Evolutionary conservation across 2,113 vertebrate genomes (phyloP).

Genomic region (Microtus montanus): DNA sequence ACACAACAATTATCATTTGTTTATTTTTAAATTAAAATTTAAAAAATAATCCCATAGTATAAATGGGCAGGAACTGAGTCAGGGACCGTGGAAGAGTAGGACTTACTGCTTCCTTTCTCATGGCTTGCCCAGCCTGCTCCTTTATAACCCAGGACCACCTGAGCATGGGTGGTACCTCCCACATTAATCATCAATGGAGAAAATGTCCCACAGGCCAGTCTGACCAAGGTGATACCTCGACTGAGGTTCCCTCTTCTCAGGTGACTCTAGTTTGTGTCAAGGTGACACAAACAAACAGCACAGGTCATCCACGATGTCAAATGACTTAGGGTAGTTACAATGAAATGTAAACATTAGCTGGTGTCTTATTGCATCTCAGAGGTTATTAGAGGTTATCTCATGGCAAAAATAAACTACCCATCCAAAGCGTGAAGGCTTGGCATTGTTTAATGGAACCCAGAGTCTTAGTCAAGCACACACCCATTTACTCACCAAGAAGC

Average conservation of each 20-base stretch:
- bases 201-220: neutral
- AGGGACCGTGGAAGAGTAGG: neutral
- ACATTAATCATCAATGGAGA: neutral
- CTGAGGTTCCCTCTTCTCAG: neutral
- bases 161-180: neutral
- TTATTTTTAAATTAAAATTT: neutral
- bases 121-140: neutral
- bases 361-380: neutral
- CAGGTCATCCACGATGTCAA: neutral
- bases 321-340: neutral
- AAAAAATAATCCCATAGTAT: neutral
- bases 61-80: neutral
- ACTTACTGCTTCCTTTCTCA: neutral
- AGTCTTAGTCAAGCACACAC: neutral
- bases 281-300: neutral
- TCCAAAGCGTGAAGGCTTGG: neutral
- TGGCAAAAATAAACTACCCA: neutral
- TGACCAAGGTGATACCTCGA: rapidly evolving
- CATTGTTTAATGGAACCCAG: neutral
- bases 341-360: neutral
- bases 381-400: neutral
- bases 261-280: neutral
- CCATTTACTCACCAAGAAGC: neutral
- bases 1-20: neutral
- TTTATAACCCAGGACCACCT: neutral